Evolutionary conservation across 2,888 invertebrate species (phyloP).

Genomic region (Tribolium freemani): DNA sequence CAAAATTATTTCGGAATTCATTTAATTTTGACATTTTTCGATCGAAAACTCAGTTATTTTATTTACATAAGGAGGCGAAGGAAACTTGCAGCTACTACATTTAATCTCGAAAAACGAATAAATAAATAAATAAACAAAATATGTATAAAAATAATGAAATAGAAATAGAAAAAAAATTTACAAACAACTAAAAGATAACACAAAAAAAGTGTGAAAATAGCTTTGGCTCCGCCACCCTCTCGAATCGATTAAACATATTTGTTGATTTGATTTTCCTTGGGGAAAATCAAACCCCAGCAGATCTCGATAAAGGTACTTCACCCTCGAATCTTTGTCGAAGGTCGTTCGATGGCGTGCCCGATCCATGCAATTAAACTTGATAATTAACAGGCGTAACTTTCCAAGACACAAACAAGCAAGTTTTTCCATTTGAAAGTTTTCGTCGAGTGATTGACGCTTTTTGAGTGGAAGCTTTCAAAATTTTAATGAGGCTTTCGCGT

Average conservation of each 20-base stretch:
- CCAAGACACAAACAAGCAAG: slow-evolving; percentile 30
- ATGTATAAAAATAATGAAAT: too few relatives aligned
- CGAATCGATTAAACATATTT: background rate
- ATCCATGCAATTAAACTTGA: slow-evolving; percentile 56
- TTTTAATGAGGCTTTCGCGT: slow-evolving; percentile 37
- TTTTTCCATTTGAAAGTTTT: slow-evolving; percentile 33
- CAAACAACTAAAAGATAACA: too few relatives aligned
- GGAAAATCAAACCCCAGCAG: background rate
- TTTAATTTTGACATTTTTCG: too few relatives aligned
- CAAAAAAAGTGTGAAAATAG: too few relatives aligned
- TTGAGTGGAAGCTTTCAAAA: slow-evolving; percentile 43
- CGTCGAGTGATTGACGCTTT: slow-evolving; percentile 37
- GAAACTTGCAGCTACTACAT: too few relatives aligned
- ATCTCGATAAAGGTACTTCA: background rate
- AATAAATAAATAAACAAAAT: too few relatives aligned
- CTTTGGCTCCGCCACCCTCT: too few relatives aligned
- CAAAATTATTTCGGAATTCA: too few relatives aligned
- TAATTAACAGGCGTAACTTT: slow-evolving; percentile 53
- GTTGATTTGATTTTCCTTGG: background rate
- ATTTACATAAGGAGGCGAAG: too few relatives aligned
- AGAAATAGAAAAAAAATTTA: too few relatives aligned
- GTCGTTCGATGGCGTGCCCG: slow-evolving; percentile 54
- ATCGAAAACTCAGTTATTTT: too few relatives aligned
- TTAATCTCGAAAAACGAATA: too few relatives aligned
- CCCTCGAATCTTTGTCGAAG: slow-evolving; percentile 30